phyloP scores from a whole-genome alignment of 1,140 invertebrate genomes.

The Akabosia matsudoensis region DNA sequence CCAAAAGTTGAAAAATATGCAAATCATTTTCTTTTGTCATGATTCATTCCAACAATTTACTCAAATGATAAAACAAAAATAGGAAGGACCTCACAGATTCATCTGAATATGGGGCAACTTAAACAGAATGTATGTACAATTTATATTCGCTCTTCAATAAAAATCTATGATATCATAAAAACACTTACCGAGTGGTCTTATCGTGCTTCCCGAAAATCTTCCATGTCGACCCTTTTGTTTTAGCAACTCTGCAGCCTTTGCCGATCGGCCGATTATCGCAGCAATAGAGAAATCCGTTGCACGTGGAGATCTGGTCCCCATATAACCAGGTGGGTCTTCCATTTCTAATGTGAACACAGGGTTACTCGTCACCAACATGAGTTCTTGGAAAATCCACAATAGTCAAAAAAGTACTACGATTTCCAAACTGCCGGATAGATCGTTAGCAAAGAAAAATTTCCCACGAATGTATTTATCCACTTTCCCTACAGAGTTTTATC shows the following conservation, averaged over 20 bases:
- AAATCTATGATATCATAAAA: too few relatives aligned
- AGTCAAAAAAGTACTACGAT: not conserved
- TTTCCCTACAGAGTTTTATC: too few relatives aligned
- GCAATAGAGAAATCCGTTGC: conserved; percentile 47
- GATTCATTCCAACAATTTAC: too few relatives aligned
- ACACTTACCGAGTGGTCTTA: conserved; percentile 44
- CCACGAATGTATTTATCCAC: too few relatives aligned
- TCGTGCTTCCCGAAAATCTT: conserved; percentile 34
- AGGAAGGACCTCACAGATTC: too few relatives aligned
- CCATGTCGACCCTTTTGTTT: conserved; percentile 32
- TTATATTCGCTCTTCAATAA: too few relatives aligned
- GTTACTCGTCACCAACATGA: conserved; percentile 44
- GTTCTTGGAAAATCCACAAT: conserved; percentile 16
- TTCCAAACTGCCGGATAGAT: not conserved
- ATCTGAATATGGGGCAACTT: too few relatives aligned
- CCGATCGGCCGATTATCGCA: conserved; percentile 44
- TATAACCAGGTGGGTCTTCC: conserved; percentile 39
- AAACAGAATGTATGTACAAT: too few relatives aligned
- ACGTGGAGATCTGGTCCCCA: conserved; percentile 43
- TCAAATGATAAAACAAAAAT: too few relatives aligned
- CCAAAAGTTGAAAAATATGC: too few relatives aligned
- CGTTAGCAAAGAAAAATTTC: too few relatives aligned
- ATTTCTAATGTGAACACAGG: conserved; percentile 26
- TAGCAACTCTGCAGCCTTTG: conserved; percentile 32
- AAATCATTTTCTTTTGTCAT: too few relatives aligned